Conservation (phyloP, 2,888 invertebrate genomes). For the Dasypogon diadema region DNA sequence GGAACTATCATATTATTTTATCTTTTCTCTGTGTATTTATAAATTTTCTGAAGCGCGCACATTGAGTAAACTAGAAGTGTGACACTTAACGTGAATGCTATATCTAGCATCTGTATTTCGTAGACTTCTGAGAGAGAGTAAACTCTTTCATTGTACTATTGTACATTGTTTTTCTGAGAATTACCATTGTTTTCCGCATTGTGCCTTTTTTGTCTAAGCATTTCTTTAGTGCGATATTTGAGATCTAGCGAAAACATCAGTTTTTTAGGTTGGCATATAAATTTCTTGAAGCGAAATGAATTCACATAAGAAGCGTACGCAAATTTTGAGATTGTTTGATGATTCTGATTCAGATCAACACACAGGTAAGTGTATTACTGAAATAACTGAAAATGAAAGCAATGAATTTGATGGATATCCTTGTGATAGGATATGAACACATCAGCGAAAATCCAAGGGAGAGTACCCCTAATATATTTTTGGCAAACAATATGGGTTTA, state of each 20-base stretch:
- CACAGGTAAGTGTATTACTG: no score
- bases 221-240: neutral
- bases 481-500: slow-evolving; percentile 30
- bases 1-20: slow-evolving; percentile 7
- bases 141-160: neutral
- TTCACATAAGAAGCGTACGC: slow-evolving; percentile 20
- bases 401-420: slow-evolving; percentile 13
- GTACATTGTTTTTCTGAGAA: neutral
- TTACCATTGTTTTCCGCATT: neutral
- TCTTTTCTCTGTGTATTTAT: slow-evolving; percentile 8
- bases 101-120: neutral
- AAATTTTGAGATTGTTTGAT: slow-evolving; percentile 15
- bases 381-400: slow-evolving; percentile 3
- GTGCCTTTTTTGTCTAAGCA: neutral
- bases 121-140: neutral
- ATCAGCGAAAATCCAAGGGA: slow-evolving; percentile 9
- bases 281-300: slow-evolving; percentile 7
- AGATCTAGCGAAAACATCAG: neutral
- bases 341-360: slow-evolving; percentile 3
- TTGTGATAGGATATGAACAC: slow-evolving; percentile 3
- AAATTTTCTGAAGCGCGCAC: neutral
- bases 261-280: slow-evolving; percentile 6
- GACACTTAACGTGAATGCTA: neutral
- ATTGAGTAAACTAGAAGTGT: neutral
- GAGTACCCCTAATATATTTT: slow-evolving; percentile 23